A percentile compares a stretch with the other conserved stretches of the same genome.
Conservation (phyloP, 2,888 invertebrate species). For the Allolobophora icterica region DNA sequence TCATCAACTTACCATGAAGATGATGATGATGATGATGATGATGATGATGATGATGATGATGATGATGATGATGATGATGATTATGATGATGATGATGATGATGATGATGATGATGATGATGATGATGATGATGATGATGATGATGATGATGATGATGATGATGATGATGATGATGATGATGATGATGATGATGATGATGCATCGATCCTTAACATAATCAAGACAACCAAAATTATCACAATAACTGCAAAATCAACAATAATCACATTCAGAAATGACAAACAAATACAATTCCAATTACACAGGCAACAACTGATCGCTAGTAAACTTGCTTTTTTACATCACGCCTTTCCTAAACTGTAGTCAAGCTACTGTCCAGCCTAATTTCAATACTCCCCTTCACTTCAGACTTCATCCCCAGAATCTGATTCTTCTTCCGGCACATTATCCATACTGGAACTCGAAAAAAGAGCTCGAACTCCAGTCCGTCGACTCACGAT, state of each 20-base stretch:
- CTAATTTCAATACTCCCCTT: not conserved
- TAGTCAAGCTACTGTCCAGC: not conserved
- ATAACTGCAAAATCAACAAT: not conserved
- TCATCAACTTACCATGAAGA: no score
- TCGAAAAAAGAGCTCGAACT: not conserved
- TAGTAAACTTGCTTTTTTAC: not conserved
- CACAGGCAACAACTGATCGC: not conserved
- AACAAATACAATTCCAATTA: not conserved
- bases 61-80: no score
- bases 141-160: no score
- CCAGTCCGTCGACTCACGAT: not conserved
- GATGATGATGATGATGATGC: not conserved
- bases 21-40: no score
- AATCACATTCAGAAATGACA: not conserved
- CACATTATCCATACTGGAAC: constrained; percentile 27
- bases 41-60: no score
- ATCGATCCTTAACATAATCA: not conserved
- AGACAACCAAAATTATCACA: not conserved
- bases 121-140: no score
- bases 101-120: no score
- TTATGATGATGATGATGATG: no score
- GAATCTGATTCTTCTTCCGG: constrained; percentile 29
- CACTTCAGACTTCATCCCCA: not conserved
- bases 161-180: no score
- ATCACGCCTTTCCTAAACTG: not conserved